Percentiles rank a stretch among this genome's conserved stretches.
These are phyloP conservation scores for Globia sparganii DNA, from an alignment of 2,888 invertebrate genomes.

Conservation along the genomic window DNA sequence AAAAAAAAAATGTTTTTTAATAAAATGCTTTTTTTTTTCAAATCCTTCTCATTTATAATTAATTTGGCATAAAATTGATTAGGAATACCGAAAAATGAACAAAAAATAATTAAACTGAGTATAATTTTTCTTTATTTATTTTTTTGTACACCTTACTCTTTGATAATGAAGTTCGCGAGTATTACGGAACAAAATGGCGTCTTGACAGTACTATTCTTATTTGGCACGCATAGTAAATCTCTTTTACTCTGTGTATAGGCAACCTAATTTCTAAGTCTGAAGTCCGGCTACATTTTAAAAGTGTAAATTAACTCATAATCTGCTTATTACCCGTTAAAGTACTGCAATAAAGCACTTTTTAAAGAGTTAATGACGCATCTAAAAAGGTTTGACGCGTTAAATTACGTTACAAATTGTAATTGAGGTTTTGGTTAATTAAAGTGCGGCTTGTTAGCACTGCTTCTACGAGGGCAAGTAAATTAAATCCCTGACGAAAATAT, in stretches of 20 bases:
- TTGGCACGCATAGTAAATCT: too few relatives aligned
- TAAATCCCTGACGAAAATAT: not conserved
- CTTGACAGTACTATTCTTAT: too few relatives aligned
- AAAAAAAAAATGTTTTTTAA: too few relatives aligned
- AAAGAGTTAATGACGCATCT: constrained; percentile 32
- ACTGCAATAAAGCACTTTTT: constrained; percentile 16
- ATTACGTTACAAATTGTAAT: constrained; percentile 20
- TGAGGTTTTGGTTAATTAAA: constrained; percentile 6
- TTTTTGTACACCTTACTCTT: too few relatives aligned
- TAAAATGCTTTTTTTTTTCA: too few relatives aligned
- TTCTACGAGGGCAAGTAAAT: not conserved
- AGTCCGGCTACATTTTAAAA: constrained; percentile 14
- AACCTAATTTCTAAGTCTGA: constrained; percentile 37
- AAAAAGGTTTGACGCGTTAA: constrained; percentile 1
- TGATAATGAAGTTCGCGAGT: too few relatives aligned
- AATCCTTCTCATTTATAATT: too few relatives aligned
- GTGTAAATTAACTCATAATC: constrained; percentile 23
- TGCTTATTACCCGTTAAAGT: constrained; percentile 17
- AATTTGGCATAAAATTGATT: too few relatives aligned
- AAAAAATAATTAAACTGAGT: too few relatives aligned
- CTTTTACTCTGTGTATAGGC: not conserved
- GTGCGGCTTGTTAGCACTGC: not conserved
- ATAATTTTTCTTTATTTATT: too few relatives aligned
- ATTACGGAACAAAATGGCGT: too few relatives aligned
- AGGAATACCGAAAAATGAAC: too few relatives aligned